Base-by-base conservation (phyloP, 2,113 vertebrate genomes). In the Procavia capensis region DNA sequence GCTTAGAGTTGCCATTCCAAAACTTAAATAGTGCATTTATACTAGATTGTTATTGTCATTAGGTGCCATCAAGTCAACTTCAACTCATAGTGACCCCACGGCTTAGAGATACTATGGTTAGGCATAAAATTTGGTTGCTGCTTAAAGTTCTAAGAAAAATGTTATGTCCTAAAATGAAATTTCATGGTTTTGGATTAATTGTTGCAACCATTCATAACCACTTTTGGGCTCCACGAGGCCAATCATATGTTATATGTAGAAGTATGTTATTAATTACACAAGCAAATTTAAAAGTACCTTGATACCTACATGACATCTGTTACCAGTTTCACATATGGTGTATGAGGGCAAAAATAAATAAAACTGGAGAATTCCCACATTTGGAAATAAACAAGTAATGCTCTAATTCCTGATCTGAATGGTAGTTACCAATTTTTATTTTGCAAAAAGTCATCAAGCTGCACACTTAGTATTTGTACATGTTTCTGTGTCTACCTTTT, bases 391-490 rank as follows among this genome's bases (percentile, higher is more conserved):
- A 75, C 20, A 31, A 11, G 29, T 14, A 13, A 54, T 36, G 43
- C n/a, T 79, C 84, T 27, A 3, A 78, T 86, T 96, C 63, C 34
- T 82, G 41, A 20, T 50, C 34, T 27, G 14, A 10, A 76, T 78
- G 19, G 6, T 59, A 50, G 78, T 41, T 85, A 47, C 17, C 16
- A 5, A 90, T 78, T 9, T 29, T 76, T 91, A 59, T 54, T 89
- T 86, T 68, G 47, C 83, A 61, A 93, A 95, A 91, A 87, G 36
- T 50, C 92, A 84, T 41, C 74, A 83, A 68, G 39, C 34, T 72
- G 4, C 47, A 57, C 27, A 8, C 31, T 66, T 66, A 39, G 0
- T 9, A 78, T 81, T 61, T 83, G 11, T 59, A 14, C 1, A 66
- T 10, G 47, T 85, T 88, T 66, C 90, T 87, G 29, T 20, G 29